Percentiles rank a stretch among this genome's conserved stretches.
phyloP scores from a whole-genome alignment of 1,140 invertebrate species.

The Bombus consobrinus region DNA sequence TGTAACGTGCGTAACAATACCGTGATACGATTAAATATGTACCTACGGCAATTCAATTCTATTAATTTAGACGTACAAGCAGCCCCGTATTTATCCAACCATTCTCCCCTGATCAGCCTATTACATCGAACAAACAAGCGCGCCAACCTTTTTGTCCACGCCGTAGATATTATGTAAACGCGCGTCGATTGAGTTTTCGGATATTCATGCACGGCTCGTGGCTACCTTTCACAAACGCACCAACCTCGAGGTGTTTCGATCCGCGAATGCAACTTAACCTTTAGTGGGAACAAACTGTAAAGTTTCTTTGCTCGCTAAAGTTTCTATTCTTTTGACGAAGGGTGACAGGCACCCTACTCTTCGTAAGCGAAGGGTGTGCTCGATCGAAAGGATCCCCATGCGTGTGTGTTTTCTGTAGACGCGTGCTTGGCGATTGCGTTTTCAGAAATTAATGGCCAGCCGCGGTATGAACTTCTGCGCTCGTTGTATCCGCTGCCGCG shows the following conservation, averaged over 20 bases:
- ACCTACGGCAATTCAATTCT: slow-evolving; percentile 7
- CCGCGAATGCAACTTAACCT: too few species aligned
- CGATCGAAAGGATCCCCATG: background rate
- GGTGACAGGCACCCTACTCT: background rate
- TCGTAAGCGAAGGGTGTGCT: background rate
- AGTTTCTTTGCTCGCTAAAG: background rate
- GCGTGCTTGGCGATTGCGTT: slow-evolving; percentile 18
- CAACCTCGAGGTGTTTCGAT: background rate
- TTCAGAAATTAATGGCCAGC: slow-evolving; percentile 39
- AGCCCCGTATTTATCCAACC: background rate
- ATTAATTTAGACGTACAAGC: slow-evolving; percentile 26
- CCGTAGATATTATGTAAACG: slow-evolving; percentile 12
- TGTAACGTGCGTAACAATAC: background rate
- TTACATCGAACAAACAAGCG: background rate
- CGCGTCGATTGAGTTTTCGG: slow-evolving; percentile 58
- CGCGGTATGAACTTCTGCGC: background rate
- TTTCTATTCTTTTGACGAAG: background rate
- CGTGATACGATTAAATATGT: slow-evolving; percentile 30
- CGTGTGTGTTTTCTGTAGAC: background rate
- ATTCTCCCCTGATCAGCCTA: too few species aligned
- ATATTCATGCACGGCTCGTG: slow-evolving; percentile 72
- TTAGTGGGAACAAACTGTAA: background rate
- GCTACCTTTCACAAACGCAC: too few species aligned
- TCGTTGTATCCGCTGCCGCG: slow-evolving; percentile 66
- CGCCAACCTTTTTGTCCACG: slow-evolving; percentile 29